Evolutionary conservation across 2,113 vertebrate species (phyloP).

Genomic region (Capreolus pygargus): DNA sequence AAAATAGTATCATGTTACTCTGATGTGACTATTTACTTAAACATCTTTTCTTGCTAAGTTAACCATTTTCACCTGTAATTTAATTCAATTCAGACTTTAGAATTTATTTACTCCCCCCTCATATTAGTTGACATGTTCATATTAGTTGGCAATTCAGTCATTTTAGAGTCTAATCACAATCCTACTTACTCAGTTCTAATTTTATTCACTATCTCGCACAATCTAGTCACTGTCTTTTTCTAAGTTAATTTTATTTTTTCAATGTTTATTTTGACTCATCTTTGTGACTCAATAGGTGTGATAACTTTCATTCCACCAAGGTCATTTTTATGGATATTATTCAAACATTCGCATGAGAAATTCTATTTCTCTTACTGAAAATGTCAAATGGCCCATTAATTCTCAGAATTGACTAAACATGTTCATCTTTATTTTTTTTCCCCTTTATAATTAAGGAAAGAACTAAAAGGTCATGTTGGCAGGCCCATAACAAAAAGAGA

Average conservation of each 20-base stretch:
- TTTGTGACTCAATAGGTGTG: background rate
- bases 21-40: background rate
- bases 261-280: background rate
- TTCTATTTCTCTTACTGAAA: slow-evolving; percentile 16
- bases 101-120: background rate
- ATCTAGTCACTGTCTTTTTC: background rate
- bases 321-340: background rate
- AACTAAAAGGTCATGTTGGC: slow-evolving; percentile 6
- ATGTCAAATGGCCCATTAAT: slow-evolving; percentile 9
- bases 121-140: background rate
- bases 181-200: background rate
- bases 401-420: background rate
- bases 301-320: background rate
- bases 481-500: background rate
- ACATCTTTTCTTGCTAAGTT: background rate
- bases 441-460: background rate
- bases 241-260: background rate
- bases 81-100: background rate
- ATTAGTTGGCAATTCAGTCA: background rate
- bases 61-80: background rate
- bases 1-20: background rate
- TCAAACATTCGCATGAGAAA: slow-evolving; percentile 21
- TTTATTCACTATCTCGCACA: background rate
- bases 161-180: background rate
- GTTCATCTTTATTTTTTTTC: background rate